A percentile compares a stretch with the other conserved stretches of the same genome.
Evolutionary conservation across 2,113 vertebrate species (phyloP).

Genomic region (Tychaedon coryphoeus): DNA sequence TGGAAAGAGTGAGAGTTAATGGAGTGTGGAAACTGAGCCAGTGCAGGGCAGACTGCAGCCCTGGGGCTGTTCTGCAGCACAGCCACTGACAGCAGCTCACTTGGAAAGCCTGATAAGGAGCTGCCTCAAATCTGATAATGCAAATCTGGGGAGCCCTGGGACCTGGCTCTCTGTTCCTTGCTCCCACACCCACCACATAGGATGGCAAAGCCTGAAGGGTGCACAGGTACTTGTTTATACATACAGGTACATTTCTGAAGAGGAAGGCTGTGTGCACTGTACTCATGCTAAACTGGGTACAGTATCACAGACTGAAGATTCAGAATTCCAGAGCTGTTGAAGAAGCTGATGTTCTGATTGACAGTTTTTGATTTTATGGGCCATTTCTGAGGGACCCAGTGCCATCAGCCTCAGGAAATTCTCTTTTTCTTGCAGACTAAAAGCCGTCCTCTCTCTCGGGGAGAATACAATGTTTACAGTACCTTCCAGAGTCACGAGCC

Average conservation of each 20-base stretch:
- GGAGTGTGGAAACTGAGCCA: background rate
- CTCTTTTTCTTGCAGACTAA: background rate
- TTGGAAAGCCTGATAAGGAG: background rate
- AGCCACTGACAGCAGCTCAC: accelerated
- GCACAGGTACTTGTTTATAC: background rate
- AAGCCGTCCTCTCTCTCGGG: background rate
- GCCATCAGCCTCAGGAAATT: background rate
- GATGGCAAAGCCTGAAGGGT: background rate
- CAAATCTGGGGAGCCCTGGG: background rate
- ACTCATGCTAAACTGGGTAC: background rate
- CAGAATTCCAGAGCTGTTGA: background rate
- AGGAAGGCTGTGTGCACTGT: background rate
- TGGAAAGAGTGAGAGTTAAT: background rate
- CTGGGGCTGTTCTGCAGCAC: background rate
- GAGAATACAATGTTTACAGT: conserved; percentile 24
- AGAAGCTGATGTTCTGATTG: background rate
- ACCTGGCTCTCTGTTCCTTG: background rate
- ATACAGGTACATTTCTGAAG: background rate
- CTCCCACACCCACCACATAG: background rate
- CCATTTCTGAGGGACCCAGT: background rate
- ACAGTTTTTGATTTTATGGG: background rate
- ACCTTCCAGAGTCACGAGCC: conserved; percentile 31
- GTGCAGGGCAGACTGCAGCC: background rate
- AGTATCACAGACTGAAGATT: background rate
- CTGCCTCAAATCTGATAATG: background rate